These are phyloP conservation scores for Arizona elegans DNA, from an alignment of 2,113 vertebrate genomes.

Conservation along the genomic window DNA sequence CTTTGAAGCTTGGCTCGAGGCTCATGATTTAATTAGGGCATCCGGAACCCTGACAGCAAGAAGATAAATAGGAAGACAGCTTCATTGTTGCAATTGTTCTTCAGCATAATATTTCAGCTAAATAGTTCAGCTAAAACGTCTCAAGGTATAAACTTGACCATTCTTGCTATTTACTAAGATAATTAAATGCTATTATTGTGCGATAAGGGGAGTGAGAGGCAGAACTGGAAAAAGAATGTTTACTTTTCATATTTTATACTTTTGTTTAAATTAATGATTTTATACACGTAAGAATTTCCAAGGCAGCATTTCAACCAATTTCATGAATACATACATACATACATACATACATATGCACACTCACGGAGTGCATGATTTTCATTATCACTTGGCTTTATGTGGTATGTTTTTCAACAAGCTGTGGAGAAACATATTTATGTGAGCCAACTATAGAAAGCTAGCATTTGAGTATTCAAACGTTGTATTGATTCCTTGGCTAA, in stretches of 20 bases:
- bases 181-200: constrained; percentile 55
- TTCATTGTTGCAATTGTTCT: not conserved
- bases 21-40: too few relatives aligned
- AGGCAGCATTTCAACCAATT: constrained; percentile 48
- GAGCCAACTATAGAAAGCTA: constrained; percentile 54
- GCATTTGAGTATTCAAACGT: constrained; percentile 41
- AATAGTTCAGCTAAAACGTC: not conserved
- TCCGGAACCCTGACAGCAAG: too few relatives aligned
- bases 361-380: constrained; percentile 51
- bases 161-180: constrained; percentile 51
- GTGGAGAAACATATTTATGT: constrained; percentile 45
- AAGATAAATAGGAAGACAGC: not conserved
- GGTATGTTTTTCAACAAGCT: constrained; percentile 47
- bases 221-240: constrained; percentile 31
- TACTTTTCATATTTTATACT: constrained; percentile 32
- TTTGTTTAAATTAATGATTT: constrained; percentile 45
- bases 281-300: constrained; percentile 29
- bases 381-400: constrained; percentile 59
- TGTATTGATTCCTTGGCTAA: constrained; percentile 24
- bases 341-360: constrained; percentile 17
- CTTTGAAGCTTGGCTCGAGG: too few relatives aligned
- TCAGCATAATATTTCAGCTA: not conserved
- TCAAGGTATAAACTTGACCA: not conserved
- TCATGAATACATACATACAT: constrained; percentile 25
- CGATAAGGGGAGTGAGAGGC: constrained; percentile 27